These are phyloP conservation scores for Gymnothorax reevesii DNA, from an alignment of 2,797 vertebrate genomes.

Conservation along the genomic window DNA sequence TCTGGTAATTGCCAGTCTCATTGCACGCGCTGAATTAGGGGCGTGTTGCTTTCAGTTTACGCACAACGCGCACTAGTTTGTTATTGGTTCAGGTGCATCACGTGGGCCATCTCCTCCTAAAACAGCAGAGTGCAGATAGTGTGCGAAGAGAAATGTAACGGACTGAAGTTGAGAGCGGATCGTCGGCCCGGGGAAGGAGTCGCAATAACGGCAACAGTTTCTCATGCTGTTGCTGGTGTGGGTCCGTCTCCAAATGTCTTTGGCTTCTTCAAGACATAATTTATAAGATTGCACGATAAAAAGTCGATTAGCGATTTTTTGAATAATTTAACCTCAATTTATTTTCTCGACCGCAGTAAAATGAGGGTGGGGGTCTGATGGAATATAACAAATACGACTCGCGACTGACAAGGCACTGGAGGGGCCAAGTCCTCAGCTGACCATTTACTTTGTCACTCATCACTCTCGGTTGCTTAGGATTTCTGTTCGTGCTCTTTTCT, in stretches of 20 bases:
- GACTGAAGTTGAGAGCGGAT: background rate
- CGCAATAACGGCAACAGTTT: background rate
- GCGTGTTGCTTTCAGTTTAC: constrained; percentile 3
- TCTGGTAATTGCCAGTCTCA: constrained; percentile 27
- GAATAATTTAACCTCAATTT: background rate
- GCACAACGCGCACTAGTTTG: constrained; percentile 7
- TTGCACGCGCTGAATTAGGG: background rate
- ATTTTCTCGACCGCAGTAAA: constrained; percentile 23
- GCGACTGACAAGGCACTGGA: constrained; percentile 8
- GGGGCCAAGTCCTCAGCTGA: background rate
- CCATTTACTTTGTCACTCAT: background rate
- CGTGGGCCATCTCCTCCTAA: constrained; percentile 3
- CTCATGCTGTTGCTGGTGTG: background rate
- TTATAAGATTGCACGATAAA: constrained; percentile 22
- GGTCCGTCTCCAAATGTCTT: background rate
- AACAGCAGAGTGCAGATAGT: constrained; percentile 4
- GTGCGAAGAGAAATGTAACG: constrained; percentile 2
- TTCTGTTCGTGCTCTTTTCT: no score
- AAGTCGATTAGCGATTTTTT: background rate
- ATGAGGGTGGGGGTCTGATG: constrained; percentile 18
- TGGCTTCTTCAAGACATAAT: constrained; percentile 19
- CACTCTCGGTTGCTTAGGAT: background rate
- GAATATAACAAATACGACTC: constrained; percentile 16
- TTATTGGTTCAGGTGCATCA: constrained; percentile 1
- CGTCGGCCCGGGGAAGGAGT: background rate